Evolutionary conservation across 1,140 invertebrate species (phyloP), one percentile per base, ranked within the genome.

Genomic region (Marisa cornuarietis): DNA sequence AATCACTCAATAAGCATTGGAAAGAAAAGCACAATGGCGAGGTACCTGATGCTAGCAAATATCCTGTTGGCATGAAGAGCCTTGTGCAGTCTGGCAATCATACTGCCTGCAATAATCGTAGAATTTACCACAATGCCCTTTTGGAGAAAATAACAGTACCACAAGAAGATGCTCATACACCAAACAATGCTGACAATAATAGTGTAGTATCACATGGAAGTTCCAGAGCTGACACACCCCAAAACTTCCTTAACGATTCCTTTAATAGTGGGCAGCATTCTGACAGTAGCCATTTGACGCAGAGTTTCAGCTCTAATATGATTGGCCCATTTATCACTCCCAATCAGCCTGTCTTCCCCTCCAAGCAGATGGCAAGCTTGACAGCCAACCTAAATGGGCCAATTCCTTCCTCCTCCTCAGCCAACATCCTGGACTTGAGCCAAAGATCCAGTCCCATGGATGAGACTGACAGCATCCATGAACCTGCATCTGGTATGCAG

Each of bases 1-100:
- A 91, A 75, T 90, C 88, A n/a, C 81, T 91, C 1, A 91, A 91
- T 81, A 91, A 91, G 82, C 90, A 91, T 80, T 91, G 90, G 90
- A 91, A 91, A 84, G 90, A 91, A 76, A 91, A 91, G 76, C 90
- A 91, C 82, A 86, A 83, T 79, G 85, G 83, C 22, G 87, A 90
- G 68, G 81, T 85, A 9, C 83, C 85, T 13, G 88, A 88, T 76
- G 73, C 83, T 9, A 83, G 81, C 26, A 83, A 85, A 78, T 84
- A 82, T 54, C 87, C 87, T 0, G 83, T 85, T 71, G 81, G 81
- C 22, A 77, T 81, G 80, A 52, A 79, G 63, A 79, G 81, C 51
- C 78, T 83, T 22, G 66, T 83, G 16, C 83, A 84, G 42, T 82
- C 81, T 31, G 76, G 79, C n/a, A 82, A 82, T 58, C 81, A 84